These are phyloP conservation scores for Agrypnia vestita DNA, from an alignment of 1,140 invertebrate species.

Conservation along the genomic window DNA sequence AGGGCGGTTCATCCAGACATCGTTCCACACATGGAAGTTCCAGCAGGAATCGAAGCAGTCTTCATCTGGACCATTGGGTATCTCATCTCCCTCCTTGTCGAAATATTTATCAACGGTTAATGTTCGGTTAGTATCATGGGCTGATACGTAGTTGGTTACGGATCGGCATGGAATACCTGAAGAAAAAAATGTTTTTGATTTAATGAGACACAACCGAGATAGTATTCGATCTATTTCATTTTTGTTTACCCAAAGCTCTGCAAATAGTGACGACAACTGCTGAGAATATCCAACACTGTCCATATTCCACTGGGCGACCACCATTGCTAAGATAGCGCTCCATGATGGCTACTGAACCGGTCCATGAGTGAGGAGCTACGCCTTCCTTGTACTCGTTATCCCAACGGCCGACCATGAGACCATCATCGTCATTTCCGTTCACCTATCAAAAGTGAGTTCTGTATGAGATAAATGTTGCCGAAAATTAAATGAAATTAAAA, in stretches of 20 bases:
- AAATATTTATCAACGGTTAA: conserved; percentile 83
- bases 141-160: conserved; percentile 85
- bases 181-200: background rate
- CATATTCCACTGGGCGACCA: conserved; percentile 82
- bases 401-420: conserved; percentile 82
- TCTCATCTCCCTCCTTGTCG: conserved; percentile 76
- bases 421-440: conserved; percentile 78
- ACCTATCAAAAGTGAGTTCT: conserved; percentile 66
- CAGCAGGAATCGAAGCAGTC: conserved; percentile 77
- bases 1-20: conserved; percentile 86
- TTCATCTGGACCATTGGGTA: conserved; percentile 76
- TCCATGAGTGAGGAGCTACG: conserved; percentile 79
- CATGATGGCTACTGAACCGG: conserved; percentile 80
- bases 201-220: background rate
- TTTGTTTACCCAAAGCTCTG: conserved; percentile 71
- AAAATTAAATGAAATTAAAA: too few relatives aligned
- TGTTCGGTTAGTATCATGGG: conserved; percentile 83
- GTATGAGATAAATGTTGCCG: too few relatives aligned
- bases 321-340: conserved; percentile 78
- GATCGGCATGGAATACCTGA: conserved; percentile 82
- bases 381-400: conserved; percentile 83
- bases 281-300: conserved; percentile 89
- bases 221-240: conserved; percentile 3
- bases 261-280: conserved; percentile 81
- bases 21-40: conserved; percentile 92